These are phyloP conservation scores for Gymnorhina tibicen DNA, from an alignment of 2,113 vertebrate species.

Conservation along the genomic window DNA sequence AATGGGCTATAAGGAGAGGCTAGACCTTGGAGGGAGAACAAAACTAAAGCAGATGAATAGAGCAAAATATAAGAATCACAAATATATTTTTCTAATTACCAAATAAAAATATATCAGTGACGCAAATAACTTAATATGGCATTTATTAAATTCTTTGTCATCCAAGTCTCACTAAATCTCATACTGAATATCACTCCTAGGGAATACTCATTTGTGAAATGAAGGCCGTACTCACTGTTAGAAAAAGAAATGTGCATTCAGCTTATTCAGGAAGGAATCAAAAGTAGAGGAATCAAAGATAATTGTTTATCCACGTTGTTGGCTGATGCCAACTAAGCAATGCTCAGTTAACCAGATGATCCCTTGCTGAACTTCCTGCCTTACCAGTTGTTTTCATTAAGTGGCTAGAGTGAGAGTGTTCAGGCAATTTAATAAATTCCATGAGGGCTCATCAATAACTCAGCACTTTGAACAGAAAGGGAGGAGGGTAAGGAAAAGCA, in stretches of 20 bases:
- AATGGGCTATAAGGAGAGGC: background rate
- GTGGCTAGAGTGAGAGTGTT: background rate
- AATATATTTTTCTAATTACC: background rate
- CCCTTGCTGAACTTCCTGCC: background rate
- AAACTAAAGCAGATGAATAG: background rate
- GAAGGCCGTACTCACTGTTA: background rate
- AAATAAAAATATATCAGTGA: background rate
- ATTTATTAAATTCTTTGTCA: background rate
- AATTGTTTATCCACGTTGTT: background rate
- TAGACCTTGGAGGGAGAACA: background rate
- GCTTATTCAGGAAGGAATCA: background rate
- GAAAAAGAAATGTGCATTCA: background rate
- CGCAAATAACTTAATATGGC: background rate
- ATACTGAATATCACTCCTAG: background rate
- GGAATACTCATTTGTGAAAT: background rate
- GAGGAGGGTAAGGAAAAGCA: background rate
- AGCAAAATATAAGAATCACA: background rate
- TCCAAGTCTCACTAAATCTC: background rate
- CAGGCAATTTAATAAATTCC: background rate
- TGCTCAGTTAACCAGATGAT: background rate
- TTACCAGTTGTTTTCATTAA: background rate
- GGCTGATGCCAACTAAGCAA: background rate
- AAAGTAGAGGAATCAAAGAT: background rate
- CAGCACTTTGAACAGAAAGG: background rate
- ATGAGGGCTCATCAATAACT: background rate